phyloP scores from a whole-genome alignment of 2,113 vertebrate genomes.

The Mesitornis unicolor region DNA sequence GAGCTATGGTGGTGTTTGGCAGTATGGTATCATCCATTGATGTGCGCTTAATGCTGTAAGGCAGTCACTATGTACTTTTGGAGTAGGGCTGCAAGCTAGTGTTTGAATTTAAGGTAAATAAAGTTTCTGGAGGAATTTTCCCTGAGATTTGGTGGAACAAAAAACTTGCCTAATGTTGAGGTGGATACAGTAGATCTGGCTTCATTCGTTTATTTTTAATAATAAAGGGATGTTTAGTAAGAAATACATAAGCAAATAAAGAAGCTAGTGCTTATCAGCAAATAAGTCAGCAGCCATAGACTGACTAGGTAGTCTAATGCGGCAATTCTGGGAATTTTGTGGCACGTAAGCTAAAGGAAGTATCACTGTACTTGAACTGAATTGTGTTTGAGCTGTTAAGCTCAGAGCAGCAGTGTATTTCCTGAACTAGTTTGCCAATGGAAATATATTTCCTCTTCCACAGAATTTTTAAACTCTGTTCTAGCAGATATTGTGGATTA shows the following conservation, averaged over 20 bases:
- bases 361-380: not conserved
- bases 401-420: not conserved
- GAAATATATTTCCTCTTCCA: not conserved
- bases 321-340: not conserved
- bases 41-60: not conserved
- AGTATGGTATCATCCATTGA: rapidly evolving
- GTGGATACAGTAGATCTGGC: not conserved
- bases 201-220: not conserved
- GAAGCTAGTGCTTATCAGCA: not conserved
- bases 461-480: not conserved
- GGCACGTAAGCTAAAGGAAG: not conserved
- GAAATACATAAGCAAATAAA: not conserved
- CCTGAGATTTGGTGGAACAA: not conserved
- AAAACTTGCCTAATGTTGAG: not conserved
- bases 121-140: not conserved
- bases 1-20: rapidly evolving
- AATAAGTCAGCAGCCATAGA: not conserved
- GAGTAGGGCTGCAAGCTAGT: not conserved
- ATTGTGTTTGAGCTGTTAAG: not conserved
- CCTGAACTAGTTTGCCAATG: not conserved
- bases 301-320: not conserved
- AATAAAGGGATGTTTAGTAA: not conserved
- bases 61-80: not conserved
- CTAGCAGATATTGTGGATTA: not conserved
- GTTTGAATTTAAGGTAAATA: not conserved